Base-by-base conservation (phyloP, 2,888 invertebrate species). In the Cryptophagus acutangulus region DNA sequence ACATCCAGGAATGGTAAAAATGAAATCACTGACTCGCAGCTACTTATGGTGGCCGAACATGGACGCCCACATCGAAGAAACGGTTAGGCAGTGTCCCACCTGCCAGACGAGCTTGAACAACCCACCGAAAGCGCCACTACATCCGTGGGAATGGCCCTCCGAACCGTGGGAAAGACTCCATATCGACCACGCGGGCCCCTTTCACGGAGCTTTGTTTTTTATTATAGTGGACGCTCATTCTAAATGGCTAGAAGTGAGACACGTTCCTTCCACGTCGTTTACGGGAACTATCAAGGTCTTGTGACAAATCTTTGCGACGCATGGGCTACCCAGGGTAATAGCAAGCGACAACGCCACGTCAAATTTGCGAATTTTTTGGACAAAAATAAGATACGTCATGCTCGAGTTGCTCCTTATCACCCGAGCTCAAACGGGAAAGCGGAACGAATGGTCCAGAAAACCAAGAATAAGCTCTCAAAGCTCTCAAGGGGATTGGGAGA, bases 311-410 rank as follows among this genome's bases (percentile, higher is more conserved):
- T 55, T 55, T 33, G 36, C 48, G 17, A 43, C 45, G 8, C 49
- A 45, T 40, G 52, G 54, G 4, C 25, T 38, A 31, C 44, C 38
- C 1, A 29, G 35, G 8, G 31, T 38, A 5, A 29, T 41, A 1
- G 41, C 36, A 3, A 33, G 29, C 8, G 46, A 54, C 30, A 54
- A 53, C 31, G 50, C 45, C 14, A 39, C 41, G n/a, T n/a, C n/a
- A n/a, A n/a, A n/a, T n/a, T n/a, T n/a, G n/a, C n/a, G n/a, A n/a
- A n/a, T n/a, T n/a, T n/a, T n/a, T n/a, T n/a, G n/a, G n/a, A n/a
- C n/a, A n/a, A n/a, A n/a, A n/a, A n/a, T n/a, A n/a, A n/a, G n/a
- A n/a, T n/a, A n/a, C n/a, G n/a, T n/a, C n/a, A n/a, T n/a, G n/a
- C n/a, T n/a, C n/a, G n/a, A n/a, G n/a, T n/a, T n/a, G n/a, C n/a